Conservation (phyloP, 2,888 invertebrate species). For the Drosophila quinaria region DNA sequence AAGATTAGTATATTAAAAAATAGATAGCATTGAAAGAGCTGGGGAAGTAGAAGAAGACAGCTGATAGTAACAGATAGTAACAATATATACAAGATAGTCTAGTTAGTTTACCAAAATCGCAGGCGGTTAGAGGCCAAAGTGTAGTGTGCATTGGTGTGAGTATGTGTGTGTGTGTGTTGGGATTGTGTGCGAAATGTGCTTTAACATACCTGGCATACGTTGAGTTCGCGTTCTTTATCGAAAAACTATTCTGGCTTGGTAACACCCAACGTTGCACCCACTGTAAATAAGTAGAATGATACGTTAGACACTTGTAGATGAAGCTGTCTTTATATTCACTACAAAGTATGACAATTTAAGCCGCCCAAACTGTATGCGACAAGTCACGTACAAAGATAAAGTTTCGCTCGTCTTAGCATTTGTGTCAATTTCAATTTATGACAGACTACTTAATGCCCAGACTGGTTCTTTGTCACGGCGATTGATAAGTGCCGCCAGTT, state of each 20-base stretch:
- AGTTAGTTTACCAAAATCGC: slow-evolving; percentile 38
- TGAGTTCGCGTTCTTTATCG: slow-evolving; percentile 87
- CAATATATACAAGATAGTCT: slow-evolving; percentile 19
- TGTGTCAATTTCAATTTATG: slow-evolving; percentile 39
- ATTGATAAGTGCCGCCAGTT: slow-evolving; percentile 50
- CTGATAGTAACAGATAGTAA: slow-evolving; percentile 31
- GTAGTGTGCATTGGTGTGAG: slow-evolving; percentile 24
- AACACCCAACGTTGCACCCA: slow-evolving; percentile 88
- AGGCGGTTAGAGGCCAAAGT: slow-evolving; percentile 12
- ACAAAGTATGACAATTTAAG: slow-evolving; percentile 39
- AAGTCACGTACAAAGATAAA: slow-evolving; percentile 76
- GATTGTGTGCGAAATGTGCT: slow-evolving; percentile 15
- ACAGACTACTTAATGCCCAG: slow-evolving; percentile 36
- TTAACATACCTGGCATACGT: slow-evolving; percentile 88
- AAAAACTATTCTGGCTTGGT: slow-evolving; percentile 87
- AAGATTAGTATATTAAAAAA: slow-evolving; percentile 9
- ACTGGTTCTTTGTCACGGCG: slow-evolving; percentile 24
- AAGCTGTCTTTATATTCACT: slow-evolving; percentile 32
- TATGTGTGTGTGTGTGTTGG: slow-evolving; percentile 30
- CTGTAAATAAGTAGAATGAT: slow-evolving; percentile 73
- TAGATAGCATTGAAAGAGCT: slow-evolving; percentile 28
- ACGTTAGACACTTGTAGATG: slow-evolving; percentile 40
- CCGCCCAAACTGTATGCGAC: slow-evolving; percentile 23
- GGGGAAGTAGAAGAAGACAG: slow-evolving; percentile 28
- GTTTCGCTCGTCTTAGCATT: slow-evolving; percentile 24